Conservation (phyloP, 1,140 invertebrate genomes). For the Lycorma delicatula region DNA sequence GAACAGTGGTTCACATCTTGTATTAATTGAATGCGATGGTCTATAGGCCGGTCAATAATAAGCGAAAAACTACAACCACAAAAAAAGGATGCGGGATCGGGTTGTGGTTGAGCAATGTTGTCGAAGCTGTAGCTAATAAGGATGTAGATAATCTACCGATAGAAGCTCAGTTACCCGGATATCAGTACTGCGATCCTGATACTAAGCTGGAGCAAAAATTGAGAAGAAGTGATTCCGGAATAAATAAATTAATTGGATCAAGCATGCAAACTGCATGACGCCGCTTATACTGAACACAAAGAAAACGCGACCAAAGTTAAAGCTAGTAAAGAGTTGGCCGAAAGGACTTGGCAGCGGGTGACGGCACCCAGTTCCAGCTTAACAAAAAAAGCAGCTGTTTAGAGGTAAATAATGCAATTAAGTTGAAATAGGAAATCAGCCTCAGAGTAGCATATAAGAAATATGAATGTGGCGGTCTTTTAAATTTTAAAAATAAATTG, state of each 20-base stretch:
- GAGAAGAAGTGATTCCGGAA: conserved; percentile 34
- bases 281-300: conserved; percentile 31
- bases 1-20: too few relatives aligned
- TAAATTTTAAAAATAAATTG: background rate
- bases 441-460: background rate
- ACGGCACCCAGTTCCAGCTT: conserved; percentile 34
- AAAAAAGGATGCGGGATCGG: too few relatives aligned
- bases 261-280: conserved; percentile 39
- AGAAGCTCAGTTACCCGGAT: conserved; percentile 6
- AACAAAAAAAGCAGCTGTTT: conserved; percentile 33
- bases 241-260: conserved; percentile 38
- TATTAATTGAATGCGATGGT: too few relatives aligned
- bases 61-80: too few relatives aligned
- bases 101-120: background rate
- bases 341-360: conserved; percentile 34
- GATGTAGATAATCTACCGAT: background rate
- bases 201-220: conserved; percentile 37
- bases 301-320: conserved; percentile 31
- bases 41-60: too few relatives aligned
- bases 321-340: conserved; percentile 35
- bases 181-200: conserved; percentile 36
- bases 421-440: conserved; percentile 32
- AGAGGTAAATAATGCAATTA: conserved; percentile 31
- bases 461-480: background rate
- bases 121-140: background rate